These are phyloP conservation scores for Nanger granti DNA, from an alignment of 2,113 vertebrate species.

Conservation along the genomic window DNA sequence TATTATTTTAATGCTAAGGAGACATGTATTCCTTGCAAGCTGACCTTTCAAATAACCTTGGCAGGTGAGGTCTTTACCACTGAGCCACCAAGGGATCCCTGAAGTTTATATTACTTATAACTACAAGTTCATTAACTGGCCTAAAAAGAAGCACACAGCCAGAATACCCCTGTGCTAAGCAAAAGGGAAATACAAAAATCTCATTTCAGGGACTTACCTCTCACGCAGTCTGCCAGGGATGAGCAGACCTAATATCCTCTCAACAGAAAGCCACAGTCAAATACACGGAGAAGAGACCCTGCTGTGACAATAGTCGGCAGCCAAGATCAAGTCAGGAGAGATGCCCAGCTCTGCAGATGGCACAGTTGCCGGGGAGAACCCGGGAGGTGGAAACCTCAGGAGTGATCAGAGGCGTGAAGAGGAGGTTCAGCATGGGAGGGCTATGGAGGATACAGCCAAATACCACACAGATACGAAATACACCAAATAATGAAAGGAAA, in stretches of 20 bases:
- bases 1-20: neutral
- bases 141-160: too few relatives aligned
- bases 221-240: too few relatives aligned
- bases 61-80: neutral
- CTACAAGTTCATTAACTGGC: neutral
- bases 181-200: neutral
- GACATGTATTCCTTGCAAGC: neutral
- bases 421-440: fast-evolving
- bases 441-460: fast-evolving
- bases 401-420: neutral
- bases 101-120: neutral
- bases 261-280: neutral
- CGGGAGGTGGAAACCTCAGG: neutral
- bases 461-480: too few relatives aligned
- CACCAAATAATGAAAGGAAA: neutral
- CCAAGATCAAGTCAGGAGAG: fast-evolving
- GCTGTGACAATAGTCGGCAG: neutral
- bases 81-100: neutral
- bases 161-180: neutral
- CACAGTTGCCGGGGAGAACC: fast-evolving
- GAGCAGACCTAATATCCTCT: too few relatives aligned
- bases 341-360: neutral
- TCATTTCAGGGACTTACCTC: neutral
- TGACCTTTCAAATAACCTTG: neutral
- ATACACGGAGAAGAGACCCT: fast-evolving